A percentile compares a stretch with the other conserved stretches of the same genome.
Conservation (phyloP, 1,140 invertebrate species). For the Anastrepha ludens region DNA sequence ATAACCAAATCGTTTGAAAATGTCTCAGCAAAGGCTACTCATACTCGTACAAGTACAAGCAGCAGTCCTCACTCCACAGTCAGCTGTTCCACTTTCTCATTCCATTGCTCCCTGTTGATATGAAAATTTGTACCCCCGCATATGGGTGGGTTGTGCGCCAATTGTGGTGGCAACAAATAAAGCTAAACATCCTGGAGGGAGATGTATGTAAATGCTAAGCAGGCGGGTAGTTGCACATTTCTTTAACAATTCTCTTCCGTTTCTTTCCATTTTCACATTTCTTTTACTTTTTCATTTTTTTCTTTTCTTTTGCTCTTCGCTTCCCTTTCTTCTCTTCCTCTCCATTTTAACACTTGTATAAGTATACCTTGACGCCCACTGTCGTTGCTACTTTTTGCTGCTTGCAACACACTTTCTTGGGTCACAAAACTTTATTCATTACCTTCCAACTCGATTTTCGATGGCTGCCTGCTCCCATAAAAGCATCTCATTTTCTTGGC, state of each 20-base stretch:
- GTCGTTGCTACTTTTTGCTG: not conserved
- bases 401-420: slow-evolving; percentile 57
- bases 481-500: slow-evolving; percentile 16
- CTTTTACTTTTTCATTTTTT: slow-evolving; percentile 14
- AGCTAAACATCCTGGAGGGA: slow-evolving; percentile 1
- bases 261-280: slow-evolving; percentile 36
- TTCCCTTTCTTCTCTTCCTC: not conserved
- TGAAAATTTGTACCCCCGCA: not conserved
- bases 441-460: slow-evolving; percentile 34
- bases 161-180: slow-evolving; percentile 45
- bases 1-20: not conserved
- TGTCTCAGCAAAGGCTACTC: not conserved
- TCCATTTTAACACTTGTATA: not conserved
- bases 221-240: slow-evolving; percentile 31
- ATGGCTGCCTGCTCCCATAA: slow-evolving; percentile 1
- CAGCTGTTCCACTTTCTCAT: not conserved
- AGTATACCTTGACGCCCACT: not conserved
- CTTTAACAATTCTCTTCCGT: slow-evolving; percentile 46
- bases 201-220: not conserved
- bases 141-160: not conserved
- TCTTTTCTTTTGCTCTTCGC: not conserved
- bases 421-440: slow-evolving; percentile 64
- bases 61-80: not conserved
- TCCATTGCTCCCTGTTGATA: not conserved
- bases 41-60: no score